Conservation (phyloP, 2,797 vertebrate species). For the Urophycis tenuis region DNA sequence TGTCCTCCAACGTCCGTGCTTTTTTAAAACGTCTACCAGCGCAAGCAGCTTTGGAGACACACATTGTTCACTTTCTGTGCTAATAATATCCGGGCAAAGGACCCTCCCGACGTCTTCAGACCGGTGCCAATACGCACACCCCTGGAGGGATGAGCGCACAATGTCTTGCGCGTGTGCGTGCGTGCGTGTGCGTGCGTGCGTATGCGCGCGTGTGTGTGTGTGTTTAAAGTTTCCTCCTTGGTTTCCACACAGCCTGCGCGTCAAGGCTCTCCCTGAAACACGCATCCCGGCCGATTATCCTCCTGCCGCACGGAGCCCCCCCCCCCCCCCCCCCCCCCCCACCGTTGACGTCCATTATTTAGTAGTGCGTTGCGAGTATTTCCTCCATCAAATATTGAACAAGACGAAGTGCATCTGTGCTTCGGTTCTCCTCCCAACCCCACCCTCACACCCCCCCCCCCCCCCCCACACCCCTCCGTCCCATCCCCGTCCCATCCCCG, state of each 20-base stretch:
- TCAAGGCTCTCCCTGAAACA: constrained; percentile 29
- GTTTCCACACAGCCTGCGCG: not conserved
- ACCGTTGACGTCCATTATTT: constrained; percentile 55
- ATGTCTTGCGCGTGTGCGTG: not conserved
- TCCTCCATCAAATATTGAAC: constrained; percentile 61
- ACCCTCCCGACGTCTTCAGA: not conserved
- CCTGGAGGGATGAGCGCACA: not conserved
- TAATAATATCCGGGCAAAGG: not conserved
- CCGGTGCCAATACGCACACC: not conserved
- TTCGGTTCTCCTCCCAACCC: constrained; percentile 35
- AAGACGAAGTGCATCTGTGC: constrained; percentile 46
- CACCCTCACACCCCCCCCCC: not conserved
- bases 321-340: too few species aligned
- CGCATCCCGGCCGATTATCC: constrained; percentile 33
- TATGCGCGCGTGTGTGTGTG: not conserved
- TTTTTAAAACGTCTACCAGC: not conserved
- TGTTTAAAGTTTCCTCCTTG: not conserved
- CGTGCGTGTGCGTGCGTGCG: not conserved
- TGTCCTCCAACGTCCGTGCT: not conserved
- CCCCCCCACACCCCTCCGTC: not conserved
- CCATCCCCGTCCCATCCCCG: not conserved
- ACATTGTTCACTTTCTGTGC: not conserved
- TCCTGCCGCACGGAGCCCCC: constrained; percentile 27
- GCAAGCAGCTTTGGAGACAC: not conserved
- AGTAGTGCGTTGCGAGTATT: constrained; percentile 59